Evolutionary conservation across 1,140 invertebrate species (phyloP).

Genomic region (Aphelenchoides besseyi): DNA sequence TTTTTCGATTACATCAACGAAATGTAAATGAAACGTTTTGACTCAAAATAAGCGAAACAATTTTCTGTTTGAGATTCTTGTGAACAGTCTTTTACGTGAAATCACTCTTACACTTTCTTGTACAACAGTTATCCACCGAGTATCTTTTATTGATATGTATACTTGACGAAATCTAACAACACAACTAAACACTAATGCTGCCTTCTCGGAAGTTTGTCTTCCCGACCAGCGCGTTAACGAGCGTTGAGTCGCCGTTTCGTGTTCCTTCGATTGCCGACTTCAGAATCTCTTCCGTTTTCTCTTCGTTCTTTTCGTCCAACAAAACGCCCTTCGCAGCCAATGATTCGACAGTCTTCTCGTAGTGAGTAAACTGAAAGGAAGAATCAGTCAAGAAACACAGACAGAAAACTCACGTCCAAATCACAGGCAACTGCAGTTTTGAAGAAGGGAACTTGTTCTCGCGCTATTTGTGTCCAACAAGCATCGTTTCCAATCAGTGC

Average conservation of each 20-base stretch:
- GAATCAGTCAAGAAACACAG: background rate
- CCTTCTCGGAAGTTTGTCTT: slow-evolving; percentile 71
- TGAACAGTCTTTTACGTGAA: too few relatives aligned
- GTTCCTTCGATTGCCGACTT: slow-evolving; percentile 64
- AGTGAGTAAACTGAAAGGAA: slow-evolving; percentile 39
- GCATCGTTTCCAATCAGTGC: slow-evolving; percentile 72
- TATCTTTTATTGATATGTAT: too few relatives aligned
- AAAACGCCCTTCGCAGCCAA: slow-evolving; percentile 68
- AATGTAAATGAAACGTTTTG: too few relatives aligned
- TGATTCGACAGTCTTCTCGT: slow-evolving; percentile 65
- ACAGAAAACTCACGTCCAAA: slow-evolving; percentile 65
- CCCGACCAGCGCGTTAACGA: slow-evolving; percentile 70
- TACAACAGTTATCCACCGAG: too few relatives aligned
- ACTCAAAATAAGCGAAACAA: too few relatives aligned
- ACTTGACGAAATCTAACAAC: too few relatives aligned
- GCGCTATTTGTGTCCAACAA: slow-evolving; percentile 71
- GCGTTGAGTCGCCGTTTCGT: slow-evolving; percentile 65
- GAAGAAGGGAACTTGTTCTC: slow-evolving; percentile 71
- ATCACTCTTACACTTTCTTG: too few relatives aligned
- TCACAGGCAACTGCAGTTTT: slow-evolving; percentile 69
- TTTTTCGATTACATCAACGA: too few relatives aligned
- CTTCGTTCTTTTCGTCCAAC: slow-evolving; percentile 65
- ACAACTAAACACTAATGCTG: slow-evolving; percentile 68
- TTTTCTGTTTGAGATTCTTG: too few relatives aligned
- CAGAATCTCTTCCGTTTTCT: slow-evolving; percentile 53